A percentile compares a stretch with the other conserved stretches of the same genome.
Evolutionary conservation across 2,888 invertebrate genomes (phyloP).

Genomic region (Amiota communis): DNA sequence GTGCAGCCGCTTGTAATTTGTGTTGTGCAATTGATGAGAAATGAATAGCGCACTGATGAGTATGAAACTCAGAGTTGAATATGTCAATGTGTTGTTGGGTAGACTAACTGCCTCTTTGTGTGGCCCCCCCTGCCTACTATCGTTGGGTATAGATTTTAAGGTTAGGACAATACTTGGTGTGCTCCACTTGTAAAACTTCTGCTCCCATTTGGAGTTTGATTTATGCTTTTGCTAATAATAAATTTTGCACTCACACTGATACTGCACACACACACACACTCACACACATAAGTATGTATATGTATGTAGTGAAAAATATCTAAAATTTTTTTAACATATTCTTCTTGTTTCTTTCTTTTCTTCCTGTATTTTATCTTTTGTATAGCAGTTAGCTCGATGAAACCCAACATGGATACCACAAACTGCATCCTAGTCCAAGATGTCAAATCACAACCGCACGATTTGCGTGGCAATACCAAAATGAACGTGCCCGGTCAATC

Average conservation of each 20-base stretch:
- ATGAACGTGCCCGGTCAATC: slow-evolving; percentile 60
- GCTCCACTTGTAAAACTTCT: too few species aligned
- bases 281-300: too few species aligned
- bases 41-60: neutral
- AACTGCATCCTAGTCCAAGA: slow-evolving; percentile 92
- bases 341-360: neutral
- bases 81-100: too few species aligned
- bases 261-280: neutral
- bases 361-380: slow-evolving; percentile 70
- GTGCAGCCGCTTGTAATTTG: neutral
- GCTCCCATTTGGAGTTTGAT: neutral
- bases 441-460: slow-evolving; percentile 84
- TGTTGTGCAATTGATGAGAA: slow-evolving; percentile 20
- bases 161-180: neutral
- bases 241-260: neutral
- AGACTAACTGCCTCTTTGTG: too few species aligned
- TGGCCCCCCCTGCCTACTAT: too few species aligned
- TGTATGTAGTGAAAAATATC: too few species aligned
- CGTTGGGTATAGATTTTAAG: neutral
- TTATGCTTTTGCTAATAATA: slow-evolving; percentile 9
- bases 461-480: slow-evolving; percentile 80
- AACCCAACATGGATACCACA: slow-evolving; percentile 88
- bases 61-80: too few species aligned
- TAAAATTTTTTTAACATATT: too few species aligned
- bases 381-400: slow-evolving; percentile 92